Conservation (phyloP, 2,888 invertebrate species). For the Lycocerus yunnanus region DNA sequence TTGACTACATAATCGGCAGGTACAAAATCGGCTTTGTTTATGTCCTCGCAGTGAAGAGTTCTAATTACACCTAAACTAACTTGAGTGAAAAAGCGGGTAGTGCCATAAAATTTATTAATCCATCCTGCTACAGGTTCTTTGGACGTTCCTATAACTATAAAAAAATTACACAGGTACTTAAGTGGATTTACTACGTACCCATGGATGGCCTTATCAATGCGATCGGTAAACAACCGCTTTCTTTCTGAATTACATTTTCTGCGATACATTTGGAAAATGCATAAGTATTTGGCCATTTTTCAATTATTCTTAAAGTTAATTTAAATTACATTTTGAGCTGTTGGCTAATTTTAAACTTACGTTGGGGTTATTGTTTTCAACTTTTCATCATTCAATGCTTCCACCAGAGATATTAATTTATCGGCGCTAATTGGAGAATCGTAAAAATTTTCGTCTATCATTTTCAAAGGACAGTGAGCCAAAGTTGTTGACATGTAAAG, state of each 20-base stretch:
- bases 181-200: too few relatives aligned
- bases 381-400: slow-evolving; percentile 54
- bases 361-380: slow-evolving; percentile 44
- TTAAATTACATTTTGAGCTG: background rate
- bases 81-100: slow-evolving; percentile 74
- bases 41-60: slow-evolving; percentile 72
- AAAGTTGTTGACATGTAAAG: slow-evolving; percentile 70
- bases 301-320: slow-evolving; percentile 51
- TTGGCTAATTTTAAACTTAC: slow-evolving; percentile 41
- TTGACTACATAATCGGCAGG: slow-evolving; percentile 82
- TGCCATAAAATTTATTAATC: slow-evolving; percentile 91
- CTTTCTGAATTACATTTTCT: slow-evolving; percentile 60
- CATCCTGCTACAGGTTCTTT: slow-evolving; percentile 79
- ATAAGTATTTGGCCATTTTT: slow-evolving; percentile 72
- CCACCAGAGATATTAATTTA: slow-evolving; percentile 54
- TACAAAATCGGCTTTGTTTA: slow-evolving; percentile 73
- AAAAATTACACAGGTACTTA: too few relatives aligned
- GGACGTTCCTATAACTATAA: slow-evolving; percentile 67
- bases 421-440: slow-evolving; percentile 51
- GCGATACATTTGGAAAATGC: slow-evolving; percentile 73
- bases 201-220: slow-evolving; percentile 72
- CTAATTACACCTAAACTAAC: slow-evolving; percentile 77
- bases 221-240: slow-evolving; percentile 58
- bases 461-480: slow-evolving; percentile 62
- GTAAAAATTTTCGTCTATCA: slow-evolving; percentile 63